Conservation (phyloP, 2,113 vertebrate species). For the Chionis minor region DNA sequence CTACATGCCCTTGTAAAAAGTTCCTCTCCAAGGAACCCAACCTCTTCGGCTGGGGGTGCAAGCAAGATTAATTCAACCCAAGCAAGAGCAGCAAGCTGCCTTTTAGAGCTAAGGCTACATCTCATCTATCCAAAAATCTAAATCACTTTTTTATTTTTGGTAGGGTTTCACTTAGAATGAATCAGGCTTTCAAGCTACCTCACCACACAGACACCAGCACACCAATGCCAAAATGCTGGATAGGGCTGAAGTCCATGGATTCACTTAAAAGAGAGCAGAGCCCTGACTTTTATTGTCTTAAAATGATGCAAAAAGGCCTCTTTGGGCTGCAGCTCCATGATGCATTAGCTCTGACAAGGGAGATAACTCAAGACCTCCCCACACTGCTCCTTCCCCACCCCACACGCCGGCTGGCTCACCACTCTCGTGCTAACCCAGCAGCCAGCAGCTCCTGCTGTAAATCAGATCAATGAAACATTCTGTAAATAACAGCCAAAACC, state of each 20-base stretch:
- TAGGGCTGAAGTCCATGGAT: background rate
- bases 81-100: background rate
- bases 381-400: background rate
- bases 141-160: background rate
- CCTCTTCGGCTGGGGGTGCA: background rate
- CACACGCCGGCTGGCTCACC: background rate
- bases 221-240: background rate
- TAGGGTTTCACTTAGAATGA: background rate
- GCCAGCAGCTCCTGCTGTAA: background rate
- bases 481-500: conserved; percentile 40
- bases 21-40: background rate
- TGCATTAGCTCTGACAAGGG: background rate
- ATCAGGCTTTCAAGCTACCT: background rate
- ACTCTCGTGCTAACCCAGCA: background rate
- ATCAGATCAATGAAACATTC: conserved; percentile 42
- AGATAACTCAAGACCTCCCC: background rate
- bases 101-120: background rate
- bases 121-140: background rate
- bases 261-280: background rate
- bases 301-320: background rate
- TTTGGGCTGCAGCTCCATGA: background rate
- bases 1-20: no score
- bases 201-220: background rate
- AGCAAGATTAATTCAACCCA: background rate
- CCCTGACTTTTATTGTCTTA: background rate